Evolutionary conservation across 2,888 invertebrate genomes (phyloP).

Genomic region (Zonitis immaculata): DNA sequence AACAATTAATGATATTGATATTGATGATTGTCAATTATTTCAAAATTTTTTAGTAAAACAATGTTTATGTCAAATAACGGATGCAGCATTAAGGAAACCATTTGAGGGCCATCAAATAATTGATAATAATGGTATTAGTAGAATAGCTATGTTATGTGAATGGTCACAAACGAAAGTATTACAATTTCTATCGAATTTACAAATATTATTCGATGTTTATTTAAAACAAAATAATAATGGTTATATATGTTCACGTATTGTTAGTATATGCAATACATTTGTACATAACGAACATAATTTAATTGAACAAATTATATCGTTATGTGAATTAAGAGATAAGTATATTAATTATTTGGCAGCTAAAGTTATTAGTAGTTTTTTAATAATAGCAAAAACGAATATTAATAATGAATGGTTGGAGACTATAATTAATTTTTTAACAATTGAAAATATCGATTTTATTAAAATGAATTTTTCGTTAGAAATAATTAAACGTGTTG

Average conservation of each 20-base stretch:
- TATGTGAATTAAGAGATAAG: slow-evolving; percentile 72
- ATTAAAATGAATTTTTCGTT: slow-evolving; percentile 76
- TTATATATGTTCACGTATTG: slow-evolving; percentile 74
- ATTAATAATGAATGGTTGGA: slow-evolving; percentile 77
- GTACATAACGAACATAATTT: slow-evolving; percentile 77
- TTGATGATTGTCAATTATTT: slow-evolving; percentile 41
- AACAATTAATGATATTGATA: slow-evolving; percentile 5
- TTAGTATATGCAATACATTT: slow-evolving; percentile 74
- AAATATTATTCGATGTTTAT: slow-evolving; percentile 78
- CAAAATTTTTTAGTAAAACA: slow-evolving; percentile 68
- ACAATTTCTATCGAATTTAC: slow-evolving; percentile 77
- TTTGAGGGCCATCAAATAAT: slow-evolving; percentile 60
- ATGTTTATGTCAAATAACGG: slow-evolving; percentile 73
- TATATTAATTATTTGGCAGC: slow-evolving; percentile 77
- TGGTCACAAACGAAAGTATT: slow-evolving; percentile 66
- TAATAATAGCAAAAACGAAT: slow-evolving; percentile 78
- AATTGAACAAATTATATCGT: slow-evolving; percentile 76
- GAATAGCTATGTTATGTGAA: slow-evolving; percentile 54
- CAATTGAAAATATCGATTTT: slow-evolving; percentile 61
- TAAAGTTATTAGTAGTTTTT: slow-evolving; percentile 74
- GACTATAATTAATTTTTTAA: slow-evolving; percentile 68
- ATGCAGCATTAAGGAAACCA: slow-evolving; percentile 63
- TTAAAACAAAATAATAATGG: slow-evolving; percentile 79
- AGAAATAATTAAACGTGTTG: slow-evolving; percentile 79
- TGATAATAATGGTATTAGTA: slow-evolving; percentile 48